Base-by-base conservation (phyloP, 1,140 invertebrate species). In the Varroa destructor region DNA sequence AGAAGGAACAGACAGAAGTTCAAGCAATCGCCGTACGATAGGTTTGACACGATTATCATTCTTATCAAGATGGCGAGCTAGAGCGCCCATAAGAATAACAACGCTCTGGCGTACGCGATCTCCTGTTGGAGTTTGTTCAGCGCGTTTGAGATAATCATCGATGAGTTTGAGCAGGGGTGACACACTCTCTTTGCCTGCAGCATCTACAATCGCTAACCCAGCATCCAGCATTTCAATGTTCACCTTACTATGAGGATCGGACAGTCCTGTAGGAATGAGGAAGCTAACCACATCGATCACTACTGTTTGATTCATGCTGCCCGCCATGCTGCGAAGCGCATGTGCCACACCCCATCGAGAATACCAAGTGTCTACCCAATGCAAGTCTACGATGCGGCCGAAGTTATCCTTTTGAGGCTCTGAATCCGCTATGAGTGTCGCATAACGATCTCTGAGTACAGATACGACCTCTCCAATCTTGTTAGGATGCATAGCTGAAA, bases 31-130 rank as follows among this genome's bases (percentile, higher is more conserved):
- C 74, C 85, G 85, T 14, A 98, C 88, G 76, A 99, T 99, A 1
- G 93, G 92, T 77, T 91, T 89, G 67, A 87, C 90, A 86, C 82
- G 93, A 79, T 86, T 83, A 81, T 97, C 91, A 76, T 89, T 87
- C 70, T 88, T 89, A 73, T 95, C 91, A 74, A 99, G 85, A 85
- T 99, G 94, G 55, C 90, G 85, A 1, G 95, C 95, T 74, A 99
- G 82, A 0, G 89, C 93, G 14, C 96, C 96, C 88, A 99, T 94
- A 6, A 99, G 82, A 76, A 99, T 89, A 46, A 99, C 91, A 56
- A 98, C 91, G 75, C 91, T 90, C 78, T 97, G 92, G 56, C 95
- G 85, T 43, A 95, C 89, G 5, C 88, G 87, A 82, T 99, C 96
- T 79, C 86, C 94, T 73, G 86, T 87, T n/a, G 89, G 87, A 0